Percentiles rank a stretch among this genome's conserved stretches.
phyloP scores from a whole-genome alignment of 1,140 invertebrate species.

The Andricus grossulariae region DNA sequence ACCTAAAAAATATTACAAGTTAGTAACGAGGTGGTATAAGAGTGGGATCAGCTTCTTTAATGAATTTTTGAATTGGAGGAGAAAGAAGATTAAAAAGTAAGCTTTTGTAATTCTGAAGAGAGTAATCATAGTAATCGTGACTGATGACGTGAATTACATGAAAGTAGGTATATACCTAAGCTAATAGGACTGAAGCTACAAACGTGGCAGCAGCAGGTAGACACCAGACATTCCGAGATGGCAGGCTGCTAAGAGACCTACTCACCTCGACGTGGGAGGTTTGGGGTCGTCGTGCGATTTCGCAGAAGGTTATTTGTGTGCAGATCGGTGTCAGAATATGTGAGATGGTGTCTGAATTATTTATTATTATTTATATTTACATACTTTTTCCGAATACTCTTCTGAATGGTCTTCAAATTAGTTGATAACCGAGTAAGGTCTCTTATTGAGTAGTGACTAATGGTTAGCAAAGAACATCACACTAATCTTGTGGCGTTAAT shows the following conservation, averaged over 20 bases:
- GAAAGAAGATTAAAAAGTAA: not conserved
- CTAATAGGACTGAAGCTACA: conserved; percentile 18
- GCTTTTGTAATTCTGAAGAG: not conserved
- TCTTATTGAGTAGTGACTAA: not conserved
- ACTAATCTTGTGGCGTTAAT: not conserved
- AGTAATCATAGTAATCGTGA: conserved; percentile 15
- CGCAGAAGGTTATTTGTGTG: conserved; percentile 12
- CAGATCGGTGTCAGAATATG: conserved; percentile 21
- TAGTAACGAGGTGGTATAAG: too few species aligned
- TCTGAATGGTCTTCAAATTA: not conserved
- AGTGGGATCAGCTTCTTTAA: too few species aligned
- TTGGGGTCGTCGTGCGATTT: conserved; percentile 29
- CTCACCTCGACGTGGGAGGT: conserved; percentile 25
- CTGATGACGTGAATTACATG: conserved; percentile 20
- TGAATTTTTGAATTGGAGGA: too few species aligned
- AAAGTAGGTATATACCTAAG: conserved; percentile 1
- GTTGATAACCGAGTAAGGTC: not conserved
- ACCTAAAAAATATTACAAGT: too few species aligned
- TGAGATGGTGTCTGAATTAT: not conserved
- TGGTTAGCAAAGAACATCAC: not conserved
- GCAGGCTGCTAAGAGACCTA: conserved; percentile 24
- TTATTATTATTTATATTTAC: conserved; percentile 15
- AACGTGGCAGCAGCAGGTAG: conserved; percentile 24
- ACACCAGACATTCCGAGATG: conserved; percentile 20
- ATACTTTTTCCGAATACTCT: not conserved